Percentiles rank a stretch among this genome's conserved stretches.
These are phyloP conservation scores for Atta cephalotes DNA, from an alignment of 1,140 invertebrate species.

Conservation along the genomic window DNA sequence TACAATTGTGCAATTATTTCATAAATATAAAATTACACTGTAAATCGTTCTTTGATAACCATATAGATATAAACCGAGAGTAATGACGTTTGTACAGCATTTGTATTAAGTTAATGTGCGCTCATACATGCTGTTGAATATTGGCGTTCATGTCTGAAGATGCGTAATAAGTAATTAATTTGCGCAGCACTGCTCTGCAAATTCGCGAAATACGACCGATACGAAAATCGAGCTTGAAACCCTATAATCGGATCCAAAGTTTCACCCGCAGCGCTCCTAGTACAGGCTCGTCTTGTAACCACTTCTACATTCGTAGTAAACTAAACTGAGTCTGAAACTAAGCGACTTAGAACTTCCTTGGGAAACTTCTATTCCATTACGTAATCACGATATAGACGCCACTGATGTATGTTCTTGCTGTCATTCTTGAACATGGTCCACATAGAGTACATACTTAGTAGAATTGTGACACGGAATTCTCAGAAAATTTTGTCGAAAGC, in stretches of 20 bases:
- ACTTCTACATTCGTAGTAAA: conserved; percentile 41
- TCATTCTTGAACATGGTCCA: conserved; percentile 25
- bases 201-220: conserved; percentile 6
- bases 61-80: background rate
- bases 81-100: background rate
- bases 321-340: conserved; percentile 45
- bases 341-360: conserved; percentile 43
- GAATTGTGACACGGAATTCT: background rate
- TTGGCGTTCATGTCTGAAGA: background rate
- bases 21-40: conserved; percentile 11
- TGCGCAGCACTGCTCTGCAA: background rate
- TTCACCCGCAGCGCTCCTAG: background rate
- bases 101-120: background rate
- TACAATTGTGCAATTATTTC: background rate
- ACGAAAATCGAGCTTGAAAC: conserved; percentile 42
- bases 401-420: conserved; percentile 3
- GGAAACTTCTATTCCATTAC: conserved; percentile 48
- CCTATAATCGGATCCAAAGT: conserved; percentile 49
- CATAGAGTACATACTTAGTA: background rate
- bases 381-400: conserved; percentile 42
- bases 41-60: background rate
- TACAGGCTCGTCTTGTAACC: conserved; percentile 26
- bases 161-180: conserved; percentile 36
- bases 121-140: background rate
- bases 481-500: background rate